phyloP scores from a whole-genome alignment of 92 coral and sea anemone species.

The Phenganax marumi region DNA sequence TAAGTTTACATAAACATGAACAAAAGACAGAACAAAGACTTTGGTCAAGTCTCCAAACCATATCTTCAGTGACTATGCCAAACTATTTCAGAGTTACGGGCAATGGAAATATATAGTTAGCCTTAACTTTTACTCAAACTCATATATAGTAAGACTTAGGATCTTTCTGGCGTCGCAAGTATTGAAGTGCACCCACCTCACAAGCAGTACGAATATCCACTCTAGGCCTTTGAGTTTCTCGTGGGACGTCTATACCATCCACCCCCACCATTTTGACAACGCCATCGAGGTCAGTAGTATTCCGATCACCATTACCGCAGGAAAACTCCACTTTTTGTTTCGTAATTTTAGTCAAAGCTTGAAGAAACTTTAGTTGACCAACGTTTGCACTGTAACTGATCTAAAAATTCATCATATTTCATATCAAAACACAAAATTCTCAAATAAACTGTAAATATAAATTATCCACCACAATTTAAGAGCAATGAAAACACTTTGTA shows the following conservation, averaged over 20 bases:
- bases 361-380: conserved; percentile 37
- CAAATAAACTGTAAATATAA: neutral
- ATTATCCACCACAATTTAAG: too few species aligned
- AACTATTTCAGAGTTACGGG: too few species aligned
- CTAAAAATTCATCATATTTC: neutral
- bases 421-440: neutral
- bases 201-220: conserved; percentile 15
- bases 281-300: neutral
- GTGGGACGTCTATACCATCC: conserved; percentile 24
- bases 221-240: conserved; percentile 4
- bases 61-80: too few species aligned
- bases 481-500: too few species aligned
- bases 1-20: too few species aligned
- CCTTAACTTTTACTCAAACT: too few species aligned
- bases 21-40: too few species aligned
- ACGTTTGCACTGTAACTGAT: conserved; percentile 5
- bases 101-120: too few species aligned
- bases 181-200: neutral
- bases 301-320: neutral
- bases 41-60: too few species aligned
- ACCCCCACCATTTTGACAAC: conserved; percentile 19
- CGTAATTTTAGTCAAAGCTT: conserved; percentile 14
- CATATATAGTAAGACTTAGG: too few species aligned
- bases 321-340: conserved; percentile 26
- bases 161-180: too few species aligned